Conservation (phyloP, 2,113 vertebrate species). For the Chrysemys picta region DNA sequence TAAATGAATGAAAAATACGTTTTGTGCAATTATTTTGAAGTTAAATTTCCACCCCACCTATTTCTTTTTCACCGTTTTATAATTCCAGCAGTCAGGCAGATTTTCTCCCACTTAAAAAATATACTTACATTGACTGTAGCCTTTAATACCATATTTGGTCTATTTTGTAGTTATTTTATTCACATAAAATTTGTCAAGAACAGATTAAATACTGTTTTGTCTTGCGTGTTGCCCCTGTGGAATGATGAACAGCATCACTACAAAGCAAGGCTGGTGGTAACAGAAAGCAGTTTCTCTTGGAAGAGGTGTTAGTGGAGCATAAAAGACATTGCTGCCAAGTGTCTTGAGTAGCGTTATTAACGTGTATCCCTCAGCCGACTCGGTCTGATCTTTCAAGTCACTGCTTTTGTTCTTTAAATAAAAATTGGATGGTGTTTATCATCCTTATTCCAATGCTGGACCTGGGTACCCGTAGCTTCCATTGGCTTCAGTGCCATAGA, state of each 20-base stretch:
- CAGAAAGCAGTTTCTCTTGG: not conserved
- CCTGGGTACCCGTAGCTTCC: not conserved
- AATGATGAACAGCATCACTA: not conserved
- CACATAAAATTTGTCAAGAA: not conserved
- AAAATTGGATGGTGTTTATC: not conserved
- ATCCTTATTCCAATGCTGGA: not conserved
- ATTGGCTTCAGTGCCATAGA: rapidly evolving
- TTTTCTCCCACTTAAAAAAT: not conserved
- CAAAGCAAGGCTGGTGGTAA: not conserved
- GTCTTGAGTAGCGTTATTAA: not conserved
- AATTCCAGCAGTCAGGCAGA: not conserved
- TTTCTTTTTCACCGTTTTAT: rapidly evolving
- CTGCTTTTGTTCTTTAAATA: not conserved
- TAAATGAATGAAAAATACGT: not conserved
- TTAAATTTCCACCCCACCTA: rapidly evolving
- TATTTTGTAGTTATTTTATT: not conserved
- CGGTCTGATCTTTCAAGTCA: not conserved
- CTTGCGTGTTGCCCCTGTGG: not conserved
- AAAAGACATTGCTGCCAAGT: rapidly evolving
- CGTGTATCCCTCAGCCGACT: rapidly evolving
- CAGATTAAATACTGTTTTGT: not conserved
- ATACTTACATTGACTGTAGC: not conserved
- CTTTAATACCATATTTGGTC: not conserved
- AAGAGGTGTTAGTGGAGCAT: not conserved
- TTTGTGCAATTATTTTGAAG: not conserved